Evolutionary conservation across 1,140 invertebrate species (phyloP).

Genomic region (Telenomus remus): DNA sequence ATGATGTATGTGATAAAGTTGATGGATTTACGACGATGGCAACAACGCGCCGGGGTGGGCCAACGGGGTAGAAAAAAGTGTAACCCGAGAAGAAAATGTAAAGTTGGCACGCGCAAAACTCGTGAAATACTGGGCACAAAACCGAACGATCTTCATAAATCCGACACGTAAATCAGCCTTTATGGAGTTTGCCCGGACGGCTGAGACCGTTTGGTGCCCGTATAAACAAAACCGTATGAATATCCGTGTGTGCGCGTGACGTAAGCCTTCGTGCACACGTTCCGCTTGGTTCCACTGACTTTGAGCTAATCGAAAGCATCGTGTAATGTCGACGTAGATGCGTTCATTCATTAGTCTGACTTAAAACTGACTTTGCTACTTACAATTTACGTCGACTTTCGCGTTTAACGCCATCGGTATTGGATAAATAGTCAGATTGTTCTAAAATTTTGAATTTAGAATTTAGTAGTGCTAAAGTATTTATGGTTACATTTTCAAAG

Average conservation of each 20-base stretch:
- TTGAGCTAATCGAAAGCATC: conserved; percentile 38
- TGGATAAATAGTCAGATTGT: too few relatives aligned
- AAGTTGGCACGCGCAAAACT: conserved; percentile 47
- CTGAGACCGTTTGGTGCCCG: conserved; percentile 62
- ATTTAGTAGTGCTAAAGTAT: too few relatives aligned
- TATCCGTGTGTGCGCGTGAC: conserved; percentile 26
- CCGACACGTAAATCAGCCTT: conserved; percentile 72
- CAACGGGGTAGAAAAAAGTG: too few relatives aligned
- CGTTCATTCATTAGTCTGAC: conserved; percentile 17
- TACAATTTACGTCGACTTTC: conserved; percentile 5
- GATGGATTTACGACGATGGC: conserved; percentile 30
- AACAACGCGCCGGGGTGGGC: conserved; percentile 1
- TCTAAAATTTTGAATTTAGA: too few relatives aligned
- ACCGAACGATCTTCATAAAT: conserved; percentile 73
- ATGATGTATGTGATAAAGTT: conserved; percentile 12
- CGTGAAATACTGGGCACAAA: conserved; percentile 69
- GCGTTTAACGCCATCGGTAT: neutral
- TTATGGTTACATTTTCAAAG: too few relatives aligned
- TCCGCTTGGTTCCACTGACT: conserved; percentile 17
- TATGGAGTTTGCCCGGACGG: conserved; percentile 65
- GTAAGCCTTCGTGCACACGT: conserved; percentile 33
- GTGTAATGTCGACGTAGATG: conserved; percentile 16
- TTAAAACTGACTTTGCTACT: conserved; percentile 10
- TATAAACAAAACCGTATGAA: conserved; percentile 44
- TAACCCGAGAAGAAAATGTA: conserved; percentile 22